Conservation (phyloP, 2,888 invertebrate species). For the Schizotus pectinicornis region DNA sequence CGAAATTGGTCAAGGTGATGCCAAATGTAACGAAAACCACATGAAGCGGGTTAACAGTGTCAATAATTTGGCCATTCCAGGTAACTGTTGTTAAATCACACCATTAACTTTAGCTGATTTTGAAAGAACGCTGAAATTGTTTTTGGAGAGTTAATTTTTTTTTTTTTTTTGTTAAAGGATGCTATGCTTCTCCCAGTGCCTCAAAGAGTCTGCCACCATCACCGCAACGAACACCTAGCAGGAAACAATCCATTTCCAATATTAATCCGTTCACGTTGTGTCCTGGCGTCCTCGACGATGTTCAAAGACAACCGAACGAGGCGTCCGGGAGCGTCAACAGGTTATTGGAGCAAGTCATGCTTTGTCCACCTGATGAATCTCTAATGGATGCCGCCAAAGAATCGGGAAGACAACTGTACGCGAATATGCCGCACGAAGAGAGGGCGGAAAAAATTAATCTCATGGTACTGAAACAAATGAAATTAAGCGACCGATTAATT, state of each 20-base stretch:
- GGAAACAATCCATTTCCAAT: conserved; percentile 69
- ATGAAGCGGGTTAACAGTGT: conserved; percentile 76
- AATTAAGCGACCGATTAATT: background rate
- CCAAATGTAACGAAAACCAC: conserved; percentile 47
- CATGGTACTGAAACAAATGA: conserved; percentile 68
- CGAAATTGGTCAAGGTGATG: conserved; percentile 28
- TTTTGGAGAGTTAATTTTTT: no score
- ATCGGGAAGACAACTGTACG: conserved; percentile 82
- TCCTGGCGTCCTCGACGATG: conserved; percentile 55
- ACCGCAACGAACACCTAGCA: conserved; percentile 74
- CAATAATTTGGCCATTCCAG: conserved; percentile 71
- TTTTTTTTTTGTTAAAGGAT: conserved; percentile 4
- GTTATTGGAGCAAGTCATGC: conserved; percentile 62
- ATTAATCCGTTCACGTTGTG: conserved; percentile 68
- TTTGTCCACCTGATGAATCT: conserved; percentile 72
- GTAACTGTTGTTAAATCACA: conserved; percentile 47
- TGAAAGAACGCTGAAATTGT: no score
- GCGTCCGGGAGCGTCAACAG: conserved; percentile 57
- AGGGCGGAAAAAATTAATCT: conserved; percentile 80
- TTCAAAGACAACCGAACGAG: conserved; percentile 53
- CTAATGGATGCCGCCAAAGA: conserved; percentile 89
- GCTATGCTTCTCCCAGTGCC: conserved; percentile 57
- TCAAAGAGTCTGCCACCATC: conserved; percentile 77
- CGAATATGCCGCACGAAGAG: conserved; percentile 70
- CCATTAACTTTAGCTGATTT: background rate